phyloP scores from a whole-genome alignment of 2,113 vertebrate genomes.

The Zosterops lateralis region DNA sequence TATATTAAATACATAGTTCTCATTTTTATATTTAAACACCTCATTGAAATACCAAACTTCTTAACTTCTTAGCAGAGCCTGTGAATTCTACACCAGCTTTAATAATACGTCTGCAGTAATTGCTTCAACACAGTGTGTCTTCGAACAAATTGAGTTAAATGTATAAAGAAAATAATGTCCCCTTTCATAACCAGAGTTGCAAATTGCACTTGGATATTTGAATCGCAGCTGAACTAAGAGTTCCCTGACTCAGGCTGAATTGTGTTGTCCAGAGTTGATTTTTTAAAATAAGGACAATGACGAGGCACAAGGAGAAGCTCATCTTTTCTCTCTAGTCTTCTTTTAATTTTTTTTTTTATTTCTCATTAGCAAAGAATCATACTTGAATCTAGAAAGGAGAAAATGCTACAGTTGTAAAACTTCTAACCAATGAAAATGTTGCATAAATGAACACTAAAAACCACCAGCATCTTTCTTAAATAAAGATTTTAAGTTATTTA shows the following conservation, averaged over 20 bases:
- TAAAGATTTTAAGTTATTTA: neutral
- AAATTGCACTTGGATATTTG: conserved; percentile 33
- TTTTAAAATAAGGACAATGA: neutral
- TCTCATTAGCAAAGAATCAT: neutral
- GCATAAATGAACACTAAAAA: neutral
- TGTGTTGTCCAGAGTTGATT: conserved; percentile 45
- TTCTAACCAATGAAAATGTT: neutral
- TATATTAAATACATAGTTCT: neutral
- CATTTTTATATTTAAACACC: neutral
- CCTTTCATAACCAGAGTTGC: conserved; percentile 32
- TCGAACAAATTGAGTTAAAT: conserved; percentile 28
- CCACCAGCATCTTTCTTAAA: neutral
- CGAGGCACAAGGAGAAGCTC: neutral
- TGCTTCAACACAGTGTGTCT: neutral
- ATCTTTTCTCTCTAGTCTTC: neutral
- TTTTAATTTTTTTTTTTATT: neutral
- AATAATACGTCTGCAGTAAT: neutral
- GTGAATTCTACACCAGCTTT: neutral
- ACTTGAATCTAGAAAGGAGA: neutral
- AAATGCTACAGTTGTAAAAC: neutral
- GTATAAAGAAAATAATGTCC: conserved; percentile 21
- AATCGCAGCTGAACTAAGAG: conserved; percentile 28
- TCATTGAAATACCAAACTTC: neutral
- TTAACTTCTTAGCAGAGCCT: neutral
- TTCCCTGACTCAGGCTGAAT: conserved; percentile 16